These are phyloP conservation scores for Malaclemys terrapin DNA, from an alignment of 2,113 vertebrate genomes.

Conservation along the genomic window DNA sequence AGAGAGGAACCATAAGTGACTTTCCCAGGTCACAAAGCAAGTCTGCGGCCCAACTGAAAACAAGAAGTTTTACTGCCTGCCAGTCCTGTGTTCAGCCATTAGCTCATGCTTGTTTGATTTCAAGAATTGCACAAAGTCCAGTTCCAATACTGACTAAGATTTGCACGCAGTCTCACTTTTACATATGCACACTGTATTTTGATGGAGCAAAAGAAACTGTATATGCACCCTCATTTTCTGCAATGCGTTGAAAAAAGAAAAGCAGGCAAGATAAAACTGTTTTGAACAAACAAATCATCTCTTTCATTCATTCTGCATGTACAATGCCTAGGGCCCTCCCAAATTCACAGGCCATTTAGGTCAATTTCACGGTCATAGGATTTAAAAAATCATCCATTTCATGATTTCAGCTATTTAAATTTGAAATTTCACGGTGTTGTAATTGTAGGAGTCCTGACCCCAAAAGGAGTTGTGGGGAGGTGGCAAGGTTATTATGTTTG, in stretches of 20 bases:
- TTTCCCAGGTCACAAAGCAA: background rate
- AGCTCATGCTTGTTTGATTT: background rate
- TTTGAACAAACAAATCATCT: background rate
- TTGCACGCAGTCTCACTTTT: no score
- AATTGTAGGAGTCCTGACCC: no score
- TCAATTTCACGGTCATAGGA: no score
- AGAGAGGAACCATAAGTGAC: background rate
- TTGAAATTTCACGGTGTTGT: no score
- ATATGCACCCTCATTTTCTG: rapidly evolving
- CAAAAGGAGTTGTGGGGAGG: no score
- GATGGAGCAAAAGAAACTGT: background rate
- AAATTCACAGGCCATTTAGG: no score
- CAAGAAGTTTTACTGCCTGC: background rate
- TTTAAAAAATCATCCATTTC: no score
- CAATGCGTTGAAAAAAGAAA: background rate
- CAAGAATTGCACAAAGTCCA: background rate
- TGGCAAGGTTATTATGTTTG: no score
- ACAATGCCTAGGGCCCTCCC: no score
- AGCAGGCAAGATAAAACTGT: background rate
- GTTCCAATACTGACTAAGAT: background rate
- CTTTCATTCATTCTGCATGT: background rate
- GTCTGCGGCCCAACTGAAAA: background rate
- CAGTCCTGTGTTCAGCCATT: background rate
- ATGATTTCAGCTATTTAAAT: no score
- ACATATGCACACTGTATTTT: background rate